Conservation (phyloP, 2,113 vertebrate species). For the Perca schrenkii region DNA sequence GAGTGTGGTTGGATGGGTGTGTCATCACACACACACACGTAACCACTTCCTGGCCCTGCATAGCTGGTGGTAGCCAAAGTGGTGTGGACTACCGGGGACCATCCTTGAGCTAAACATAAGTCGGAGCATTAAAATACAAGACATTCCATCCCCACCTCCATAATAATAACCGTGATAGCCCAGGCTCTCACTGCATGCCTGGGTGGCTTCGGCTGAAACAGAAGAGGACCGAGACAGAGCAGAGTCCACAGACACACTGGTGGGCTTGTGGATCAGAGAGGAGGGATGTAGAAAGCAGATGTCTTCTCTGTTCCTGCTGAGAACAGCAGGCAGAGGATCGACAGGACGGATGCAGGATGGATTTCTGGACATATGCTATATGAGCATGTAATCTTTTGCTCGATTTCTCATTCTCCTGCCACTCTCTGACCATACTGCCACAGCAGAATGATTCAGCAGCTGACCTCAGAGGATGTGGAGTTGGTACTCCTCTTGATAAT, state of each 20-base stretch:
- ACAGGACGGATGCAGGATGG: slow-evolving; percentile 36
- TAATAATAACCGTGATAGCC: slow-evolving; percentile 44
- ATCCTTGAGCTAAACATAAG: slow-evolving; percentile 56
- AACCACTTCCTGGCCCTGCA: slow-evolving; percentile 73
- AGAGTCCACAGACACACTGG: slow-evolving; percentile 25
- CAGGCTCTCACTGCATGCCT: slow-evolving; percentile 36
- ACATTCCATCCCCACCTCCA: slow-evolving; percentile 53
- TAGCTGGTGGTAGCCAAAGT: slow-evolving; percentile 58
- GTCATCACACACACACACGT: slow-evolving; percentile 47
- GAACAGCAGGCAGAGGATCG: slow-evolving; percentile 30
- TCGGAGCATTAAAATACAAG: slow-evolving; percentile 28
- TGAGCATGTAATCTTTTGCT: slow-evolving; percentile 31
- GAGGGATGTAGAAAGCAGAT: slow-evolving; percentile 65
- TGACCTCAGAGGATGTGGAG: slow-evolving; percentile 15
- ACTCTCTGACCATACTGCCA: slow-evolving; percentile 29
- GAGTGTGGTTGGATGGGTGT: slow-evolving; percentile 74
- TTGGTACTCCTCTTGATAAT: not conserved
- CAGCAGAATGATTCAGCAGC: slow-evolving; percentile 43
- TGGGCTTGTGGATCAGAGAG: slow-evolving; percentile 46
- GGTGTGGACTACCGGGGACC: slow-evolving; percentile 28
- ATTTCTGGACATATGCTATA: slow-evolving; percentile 45
- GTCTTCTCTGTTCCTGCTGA: slow-evolving; percentile 47
- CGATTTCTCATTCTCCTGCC: slow-evolving; percentile 16
- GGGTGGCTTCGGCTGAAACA: slow-evolving; percentile 62
- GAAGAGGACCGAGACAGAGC: slow-evolving; percentile 33